Conservation (phyloP, 2,888 invertebrate genomes). For the Mamestra brassicae region DNA sequence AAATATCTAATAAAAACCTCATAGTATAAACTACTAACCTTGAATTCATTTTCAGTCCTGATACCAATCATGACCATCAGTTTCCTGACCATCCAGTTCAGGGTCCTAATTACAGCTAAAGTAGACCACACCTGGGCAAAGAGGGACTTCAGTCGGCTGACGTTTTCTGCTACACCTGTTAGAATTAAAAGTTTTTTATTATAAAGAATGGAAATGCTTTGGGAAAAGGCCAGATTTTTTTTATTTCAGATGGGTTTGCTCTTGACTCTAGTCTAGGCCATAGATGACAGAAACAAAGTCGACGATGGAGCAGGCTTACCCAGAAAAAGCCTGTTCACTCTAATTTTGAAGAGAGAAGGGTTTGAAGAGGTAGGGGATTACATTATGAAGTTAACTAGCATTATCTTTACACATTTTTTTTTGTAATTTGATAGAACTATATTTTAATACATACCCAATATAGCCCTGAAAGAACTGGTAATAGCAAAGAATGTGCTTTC, state of each 20-base stretch:
- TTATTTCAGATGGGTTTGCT: too few species aligned
- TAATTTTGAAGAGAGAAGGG: too few species aligned
- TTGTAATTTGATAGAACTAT: not conserved
- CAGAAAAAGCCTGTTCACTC: too few species aligned
- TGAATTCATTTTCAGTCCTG: conserved; percentile 86
- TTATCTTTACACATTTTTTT: not conserved
- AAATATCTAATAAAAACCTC: too few species aligned
- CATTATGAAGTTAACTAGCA: too few species aligned
- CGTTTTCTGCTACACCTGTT: conserved; percentile 97
- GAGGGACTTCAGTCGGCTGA: conserved; percentile 95
- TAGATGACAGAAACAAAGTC: too few species aligned
- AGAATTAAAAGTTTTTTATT: not conserved
- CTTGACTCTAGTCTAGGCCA: too few species aligned
- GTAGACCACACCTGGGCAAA: conserved; percentile 97
- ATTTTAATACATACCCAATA: conserved; percentile 91
- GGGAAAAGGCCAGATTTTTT: too few species aligned
- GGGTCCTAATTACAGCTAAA: conserved; percentile 94
- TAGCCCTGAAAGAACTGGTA: conserved; percentile 98
- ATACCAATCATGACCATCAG: conserved; percentile 93
- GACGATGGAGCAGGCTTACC: too few species aligned
- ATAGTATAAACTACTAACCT: conserved; percentile 79
- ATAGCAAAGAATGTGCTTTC: conserved; percentile 99
- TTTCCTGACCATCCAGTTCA: conserved; percentile 95
- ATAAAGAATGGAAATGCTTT: too few species aligned
- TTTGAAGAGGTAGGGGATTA: too few species aligned